Base-by-base conservation (phyloP, 2,797 vertebrate genomes). In the Crenichthys baileyi region DNA sequence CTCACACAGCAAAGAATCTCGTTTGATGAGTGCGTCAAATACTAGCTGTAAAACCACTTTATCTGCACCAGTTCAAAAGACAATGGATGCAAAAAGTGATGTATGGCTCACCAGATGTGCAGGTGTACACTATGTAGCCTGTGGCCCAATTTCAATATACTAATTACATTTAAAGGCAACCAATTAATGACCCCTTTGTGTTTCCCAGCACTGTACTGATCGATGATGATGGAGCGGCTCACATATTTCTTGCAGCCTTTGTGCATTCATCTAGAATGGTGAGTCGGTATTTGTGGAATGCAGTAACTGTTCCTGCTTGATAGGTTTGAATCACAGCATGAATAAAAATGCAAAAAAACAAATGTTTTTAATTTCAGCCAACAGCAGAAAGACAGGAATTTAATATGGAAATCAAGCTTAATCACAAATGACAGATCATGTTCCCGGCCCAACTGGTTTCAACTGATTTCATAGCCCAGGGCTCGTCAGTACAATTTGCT, bases 151-250 rank as follows among this genome's bases (percentile, higher is more conserved):
- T 92, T 87, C 83, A 80, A 71, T 74, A 86, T 70, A 85, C 87
- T 95, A 95, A 95, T 94, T 93, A 92, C 83, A 91, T 93, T 93
- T 94, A 87, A 87, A 86, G 83, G 82, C 84, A 85, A 91, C 91
- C 91, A 91, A 94, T 95, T 94, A 94, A 94, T 94, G 91, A 92
- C 76, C 56, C 63, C 50, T 74, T 79, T 86, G 86, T 80, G 79
- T 87, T 93, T 88, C 72, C 73, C 53, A 82, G 84, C 90, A 85
- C 90, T 87, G 82, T 71, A 74, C 68, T 94, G 92, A 95, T 92
- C 91, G 92, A 95, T 94, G 92, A 77, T 82, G 76, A 73, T 50
- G 82, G 84, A 89, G 79, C 31, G n/a, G 50, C 83, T 88, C 79
- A 31, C 87, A 83, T 82, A 48, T 20, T 60, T 61, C n/a, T 87